A percentile compares a stretch with the other conserved stretches of the same genome.
These are phyloP conservation scores for Hippoglossus stenolepis DNA, from an alignment of 2,113 vertebrate species.

Conservation along the genomic window DNA sequence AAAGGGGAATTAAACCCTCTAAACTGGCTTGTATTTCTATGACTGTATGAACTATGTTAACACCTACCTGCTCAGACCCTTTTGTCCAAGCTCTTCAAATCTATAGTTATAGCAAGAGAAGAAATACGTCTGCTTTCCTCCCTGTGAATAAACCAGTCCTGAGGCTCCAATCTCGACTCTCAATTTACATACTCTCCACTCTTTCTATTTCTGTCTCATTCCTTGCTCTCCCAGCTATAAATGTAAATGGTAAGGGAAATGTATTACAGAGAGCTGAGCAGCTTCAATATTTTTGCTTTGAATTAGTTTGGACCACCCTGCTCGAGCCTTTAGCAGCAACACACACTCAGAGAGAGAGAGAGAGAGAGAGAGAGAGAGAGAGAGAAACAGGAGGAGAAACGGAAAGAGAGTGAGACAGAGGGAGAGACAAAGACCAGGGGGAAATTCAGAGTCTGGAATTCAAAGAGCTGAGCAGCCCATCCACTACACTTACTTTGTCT, in stretches of 20 bases:
- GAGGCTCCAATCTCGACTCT: conserved; percentile 1
- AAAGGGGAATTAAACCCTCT: background rate
- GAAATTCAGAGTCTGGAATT: no score
- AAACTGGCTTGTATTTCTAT: background rate
- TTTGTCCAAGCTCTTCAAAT: no score
- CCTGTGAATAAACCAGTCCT: no score
- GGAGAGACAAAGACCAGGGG: background rate
- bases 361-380: background rate
- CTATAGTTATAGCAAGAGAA: no score
- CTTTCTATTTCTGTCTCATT: conserved; percentile 9
- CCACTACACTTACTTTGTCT: no score
- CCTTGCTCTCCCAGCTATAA: conserved; percentile 4
- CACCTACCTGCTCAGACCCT: no score
- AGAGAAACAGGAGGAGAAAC: background rate
- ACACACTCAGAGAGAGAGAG: background rate
- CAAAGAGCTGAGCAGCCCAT: conserved; percentile 2
- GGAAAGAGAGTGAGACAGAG: background rate
- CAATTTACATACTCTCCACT: background rate
- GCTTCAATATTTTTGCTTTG: conserved; percentile 1
- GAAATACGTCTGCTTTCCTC: no score
- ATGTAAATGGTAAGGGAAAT: background rate
- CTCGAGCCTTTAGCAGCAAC: conserved; percentile 1
- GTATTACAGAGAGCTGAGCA: conserved; percentile 4
- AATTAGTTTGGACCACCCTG: conserved; percentile 32
- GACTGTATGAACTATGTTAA: background rate